Percentiles rank a stretch among this genome's conserved stretches.
phyloP scores from a whole-genome alignment of 37 sponge, comb jelly and placozoan genomes.

The Mnemiopsis leidyi region DNA sequence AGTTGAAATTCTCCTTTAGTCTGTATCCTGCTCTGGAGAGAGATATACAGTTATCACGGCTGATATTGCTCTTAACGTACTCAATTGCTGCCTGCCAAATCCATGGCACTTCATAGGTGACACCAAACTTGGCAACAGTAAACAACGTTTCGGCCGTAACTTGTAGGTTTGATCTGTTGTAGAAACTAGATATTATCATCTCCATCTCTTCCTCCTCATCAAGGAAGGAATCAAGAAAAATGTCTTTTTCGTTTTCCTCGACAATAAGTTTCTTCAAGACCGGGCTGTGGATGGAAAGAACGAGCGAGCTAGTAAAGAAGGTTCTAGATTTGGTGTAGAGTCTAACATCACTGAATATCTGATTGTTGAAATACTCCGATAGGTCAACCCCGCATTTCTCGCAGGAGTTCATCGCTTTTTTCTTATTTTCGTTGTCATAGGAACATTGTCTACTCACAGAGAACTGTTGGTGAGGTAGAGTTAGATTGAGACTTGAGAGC shows the following conservation, averaged over 20 bases:
- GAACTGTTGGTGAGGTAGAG: too few species aligned
- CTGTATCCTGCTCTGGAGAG: not conserved
- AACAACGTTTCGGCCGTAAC: not conserved
- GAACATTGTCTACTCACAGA: too few species aligned
- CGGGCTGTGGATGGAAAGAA: not conserved
- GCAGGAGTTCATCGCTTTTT: not conserved
- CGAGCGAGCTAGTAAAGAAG: not conserved
- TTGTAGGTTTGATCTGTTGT: not conserved
- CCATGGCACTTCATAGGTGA: not conserved
- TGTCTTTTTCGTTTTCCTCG: not conserved
- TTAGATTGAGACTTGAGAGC: too few species aligned
- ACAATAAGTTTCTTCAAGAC: not conserved
- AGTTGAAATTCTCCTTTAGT: not conserved
- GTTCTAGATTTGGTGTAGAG: slow-evolving; percentile 30
- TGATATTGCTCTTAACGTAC: not conserved
- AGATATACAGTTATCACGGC: not conserved
- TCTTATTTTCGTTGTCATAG: too few species aligned
- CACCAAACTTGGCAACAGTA: slow-evolving; percentile 8
- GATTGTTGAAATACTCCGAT: not conserved
- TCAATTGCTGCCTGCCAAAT: not conserved
- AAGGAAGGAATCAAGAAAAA: slow-evolving; percentile 10
- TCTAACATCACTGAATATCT: not conserved
- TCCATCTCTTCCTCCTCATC: slow-evolving; percentile 40
- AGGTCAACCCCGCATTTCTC: not conserved
- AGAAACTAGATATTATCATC: not conserved